Conservation (phyloP, 2,797 vertebrate species). For the Aphelocoma californica region DNA sequence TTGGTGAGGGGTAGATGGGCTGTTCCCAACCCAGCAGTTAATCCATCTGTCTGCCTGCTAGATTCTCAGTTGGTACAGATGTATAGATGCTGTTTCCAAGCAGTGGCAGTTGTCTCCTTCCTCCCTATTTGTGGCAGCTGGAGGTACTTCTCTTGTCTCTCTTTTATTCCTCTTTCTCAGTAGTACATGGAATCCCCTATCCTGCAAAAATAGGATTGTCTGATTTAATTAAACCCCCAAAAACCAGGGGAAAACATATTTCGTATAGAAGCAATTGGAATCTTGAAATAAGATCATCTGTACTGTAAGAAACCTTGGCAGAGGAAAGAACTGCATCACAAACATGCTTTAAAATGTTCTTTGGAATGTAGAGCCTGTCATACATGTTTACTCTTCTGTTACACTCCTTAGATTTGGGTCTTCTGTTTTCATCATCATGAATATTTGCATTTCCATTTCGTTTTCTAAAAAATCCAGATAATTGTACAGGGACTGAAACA, state of each 20-base stretch:
- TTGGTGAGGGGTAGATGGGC: not conserved
- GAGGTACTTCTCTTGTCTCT: not conserved
- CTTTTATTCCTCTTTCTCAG: not conserved
- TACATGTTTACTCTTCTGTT: not conserved
- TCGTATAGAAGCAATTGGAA: not conserved
- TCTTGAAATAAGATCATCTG: not conserved
- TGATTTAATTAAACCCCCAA: not conserved
- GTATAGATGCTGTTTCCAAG: not conserved
- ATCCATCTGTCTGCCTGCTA: not conserved
- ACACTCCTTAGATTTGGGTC: not conserved
- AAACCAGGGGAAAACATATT: not conserved
- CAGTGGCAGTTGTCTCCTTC: not conserved
- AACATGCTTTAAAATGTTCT: not conserved
- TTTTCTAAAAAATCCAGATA: constrained; percentile 76
- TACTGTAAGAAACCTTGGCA: not conserved
- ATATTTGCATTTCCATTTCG: not conserved
- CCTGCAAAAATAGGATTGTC: not conserved
- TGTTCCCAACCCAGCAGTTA: not conserved
- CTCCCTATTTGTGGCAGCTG: not conserved
- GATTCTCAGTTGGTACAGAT: not conserved
- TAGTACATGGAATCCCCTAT: not conserved
- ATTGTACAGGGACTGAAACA: constrained; percentile 92
- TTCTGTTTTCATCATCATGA: not conserved
- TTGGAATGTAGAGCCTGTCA: not conserved
- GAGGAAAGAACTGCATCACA: not conserved